These are phyloP conservation scores for Neoscelio sp. DNA, from an alignment of 2,888 invertebrate species.

Conservation along the genomic window DNA sequence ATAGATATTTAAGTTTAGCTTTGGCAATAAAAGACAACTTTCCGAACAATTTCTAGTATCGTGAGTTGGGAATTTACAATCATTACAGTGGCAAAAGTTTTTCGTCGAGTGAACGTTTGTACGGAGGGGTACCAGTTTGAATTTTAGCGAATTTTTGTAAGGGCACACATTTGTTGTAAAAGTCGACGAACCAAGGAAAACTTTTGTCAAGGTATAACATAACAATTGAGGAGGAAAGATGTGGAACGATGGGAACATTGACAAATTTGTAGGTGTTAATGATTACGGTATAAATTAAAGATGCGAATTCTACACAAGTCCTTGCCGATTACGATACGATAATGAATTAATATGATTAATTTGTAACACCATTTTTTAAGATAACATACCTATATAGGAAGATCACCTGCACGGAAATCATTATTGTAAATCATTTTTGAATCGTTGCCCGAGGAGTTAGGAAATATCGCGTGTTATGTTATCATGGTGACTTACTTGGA, in stretches of 20 bases:
- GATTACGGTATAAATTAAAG: slow-evolving; percentile 26
- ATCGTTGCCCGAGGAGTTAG: slow-evolving; percentile 56
- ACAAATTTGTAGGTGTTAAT: slow-evolving; percentile 43
- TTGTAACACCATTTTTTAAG: slow-evolving; percentile 64
- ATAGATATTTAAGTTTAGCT: slow-evolving; percentile 55
- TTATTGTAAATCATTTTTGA: slow-evolving; percentile 57
- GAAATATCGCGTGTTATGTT: slow-evolving; percentile 62
- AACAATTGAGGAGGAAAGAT: slow-evolving; percentile 6
- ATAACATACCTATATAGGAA: slow-evolving; percentile 39
- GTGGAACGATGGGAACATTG: slow-evolving; percentile 2
- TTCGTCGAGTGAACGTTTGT: background rate
- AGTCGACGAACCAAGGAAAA: no score
- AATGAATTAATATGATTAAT: slow-evolving; percentile 45
- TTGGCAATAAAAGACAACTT: slow-evolving; percentile 57
- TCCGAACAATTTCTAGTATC: slow-evolving; percentile 49
- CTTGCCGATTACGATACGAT: slow-evolving; percentile 50
- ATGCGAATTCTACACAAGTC: slow-evolving; percentile 49
- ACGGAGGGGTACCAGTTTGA: background rate
- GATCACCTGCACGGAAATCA: slow-evolving; percentile 53
- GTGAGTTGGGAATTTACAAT: slow-evolving; percentile 34
- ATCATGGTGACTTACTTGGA: slow-evolving; percentile 71
- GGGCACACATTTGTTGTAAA: background rate
- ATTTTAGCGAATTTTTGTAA: slow-evolving; percentile 25
- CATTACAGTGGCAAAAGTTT: slow-evolving; percentile 35
- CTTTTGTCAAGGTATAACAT: slow-evolving; percentile 9